Percentiles rank a stretch among this genome's conserved stretches.
These are phyloP conservation scores for Strix uralensis DNA, from an alignment of 2,113 vertebrate genomes.

Conservation along the genomic window DNA sequence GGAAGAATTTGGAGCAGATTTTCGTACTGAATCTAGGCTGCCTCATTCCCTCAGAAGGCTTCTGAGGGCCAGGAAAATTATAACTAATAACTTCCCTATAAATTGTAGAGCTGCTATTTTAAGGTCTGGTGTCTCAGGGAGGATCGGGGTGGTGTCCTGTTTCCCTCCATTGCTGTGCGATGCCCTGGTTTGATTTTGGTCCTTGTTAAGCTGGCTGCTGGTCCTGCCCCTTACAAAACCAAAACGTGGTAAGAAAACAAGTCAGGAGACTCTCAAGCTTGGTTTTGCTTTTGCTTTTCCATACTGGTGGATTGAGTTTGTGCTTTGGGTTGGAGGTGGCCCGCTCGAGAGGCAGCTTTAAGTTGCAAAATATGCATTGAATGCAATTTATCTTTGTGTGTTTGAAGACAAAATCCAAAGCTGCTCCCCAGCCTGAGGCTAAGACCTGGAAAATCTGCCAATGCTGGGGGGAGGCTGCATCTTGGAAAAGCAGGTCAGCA, in stretches of 20 bases:
- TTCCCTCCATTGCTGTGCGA: background rate
- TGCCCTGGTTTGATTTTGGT: conserved; percentile 41
- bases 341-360: background rate
- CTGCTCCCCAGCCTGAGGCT: background rate
- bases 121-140: conserved; percentile 42
- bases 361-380: background rate
- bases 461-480: background rate
- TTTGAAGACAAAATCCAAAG: background rate
- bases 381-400: background rate
- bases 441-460: background rate
- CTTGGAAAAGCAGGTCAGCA: background rate
- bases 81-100: conserved; percentile 60
- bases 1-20: conserved; percentile 60
- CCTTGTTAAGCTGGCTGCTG: background rate
- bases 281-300: background rate
- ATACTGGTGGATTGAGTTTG: background rate
- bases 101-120: conserved; percentile 62
- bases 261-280: background rate
- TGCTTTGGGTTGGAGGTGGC: background rate
- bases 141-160: conserved; percentile 14
- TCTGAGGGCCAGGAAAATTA: conserved; percentile 57
- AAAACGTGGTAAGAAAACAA: background rate
- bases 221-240: background rate
- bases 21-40: conserved; percentile 45
- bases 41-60: conserved; percentile 32